These are phyloP conservation scores for Probosciger aterrimus DNA, from an alignment of 2,113 vertebrate species.

Conservation along the genomic window DNA sequence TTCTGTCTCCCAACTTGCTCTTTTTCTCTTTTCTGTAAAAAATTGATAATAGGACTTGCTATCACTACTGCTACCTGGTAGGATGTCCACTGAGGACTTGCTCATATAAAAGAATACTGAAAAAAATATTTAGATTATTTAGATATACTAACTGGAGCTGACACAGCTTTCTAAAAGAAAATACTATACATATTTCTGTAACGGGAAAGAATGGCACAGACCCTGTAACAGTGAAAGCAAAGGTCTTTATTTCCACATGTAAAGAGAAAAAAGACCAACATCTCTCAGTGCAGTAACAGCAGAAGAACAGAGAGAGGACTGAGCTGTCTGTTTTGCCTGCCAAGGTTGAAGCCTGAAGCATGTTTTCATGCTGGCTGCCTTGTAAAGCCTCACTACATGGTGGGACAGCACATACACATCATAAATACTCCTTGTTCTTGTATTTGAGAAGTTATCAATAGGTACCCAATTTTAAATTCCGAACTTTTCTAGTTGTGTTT, in stretches of 20 bases:
- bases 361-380: background rate
- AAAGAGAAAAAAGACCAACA: background rate
- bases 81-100: background rate
- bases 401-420: too few relatives aligned
- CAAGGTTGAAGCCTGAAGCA: background rate
- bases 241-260: background rate
- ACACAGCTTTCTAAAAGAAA: background rate
- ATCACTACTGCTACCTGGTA: background rate
- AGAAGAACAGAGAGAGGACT: background rate
- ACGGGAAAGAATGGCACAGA: background rate
- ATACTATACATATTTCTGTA: background rate
- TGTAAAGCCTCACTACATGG: fast-evolving
- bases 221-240: background rate
- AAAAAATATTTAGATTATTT: background rate
- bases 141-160: background rate
- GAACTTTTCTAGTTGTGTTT: background rate
- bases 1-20: background rate
- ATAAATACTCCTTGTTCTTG: background rate
- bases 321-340: background rate
- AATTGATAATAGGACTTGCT: background rate
- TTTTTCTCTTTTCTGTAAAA: background rate
- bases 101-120: background rate
- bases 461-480: background rate
- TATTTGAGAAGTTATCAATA: background rate
- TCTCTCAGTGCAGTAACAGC: background rate